These are phyloP conservation scores for Tortricodes alternella DNA, from an alignment of 2,888 invertebrate genomes.

Conservation along the genomic window DNA sequence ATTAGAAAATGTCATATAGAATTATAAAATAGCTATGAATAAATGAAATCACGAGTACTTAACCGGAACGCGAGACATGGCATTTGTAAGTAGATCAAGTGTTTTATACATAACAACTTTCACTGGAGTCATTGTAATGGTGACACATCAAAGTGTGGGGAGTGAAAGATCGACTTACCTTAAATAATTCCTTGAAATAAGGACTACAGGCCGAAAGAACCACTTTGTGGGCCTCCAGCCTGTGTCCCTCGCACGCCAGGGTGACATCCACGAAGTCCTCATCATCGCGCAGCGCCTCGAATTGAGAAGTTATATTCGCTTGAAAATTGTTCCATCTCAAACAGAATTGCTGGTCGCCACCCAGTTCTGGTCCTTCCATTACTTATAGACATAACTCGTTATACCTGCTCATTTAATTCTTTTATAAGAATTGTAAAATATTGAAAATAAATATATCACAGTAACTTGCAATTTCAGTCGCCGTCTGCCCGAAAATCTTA, in stretches of 20 bases:
- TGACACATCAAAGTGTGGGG: conserved; percentile 83
- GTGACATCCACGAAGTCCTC: conserved; percentile 95
- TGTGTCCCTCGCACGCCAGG: conserved; percentile 92
- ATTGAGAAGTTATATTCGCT: conserved; percentile 93
- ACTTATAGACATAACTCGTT: conserved; percentile 84
- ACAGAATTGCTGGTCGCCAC: conserved; percentile 93
- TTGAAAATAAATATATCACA: conserved; percentile 83
- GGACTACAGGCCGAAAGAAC: conserved; percentile 93
- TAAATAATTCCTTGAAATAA: conserved; percentile 93
- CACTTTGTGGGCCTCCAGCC: conserved; percentile 93
- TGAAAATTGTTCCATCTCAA: conserved; percentile 95
- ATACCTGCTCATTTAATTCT: conserved; percentile 83
- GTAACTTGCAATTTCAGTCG: conserved; percentile 83
- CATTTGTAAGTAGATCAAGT: conserved; percentile 83
- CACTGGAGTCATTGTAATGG: conserved; percentile 83
- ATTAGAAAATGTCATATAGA: conserved; percentile 82
- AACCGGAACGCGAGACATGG: conserved; percentile 83
- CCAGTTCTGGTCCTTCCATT: conserved; percentile 84
- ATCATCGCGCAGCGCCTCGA: conserved; percentile 91
- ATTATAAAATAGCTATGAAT: conserved; percentile 80
- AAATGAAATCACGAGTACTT: conserved; percentile 83
- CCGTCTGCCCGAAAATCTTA: conserved; percentile 83
- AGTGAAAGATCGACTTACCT: conserved; percentile 86
- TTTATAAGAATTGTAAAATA: conserved; percentile 81
- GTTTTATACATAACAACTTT: conserved; percentile 83